These are phyloP conservation scores for Zoanthus sociatus DNA, from an alignment of 92 coral and sea anemone species.

Conservation along the genomic window DNA sequence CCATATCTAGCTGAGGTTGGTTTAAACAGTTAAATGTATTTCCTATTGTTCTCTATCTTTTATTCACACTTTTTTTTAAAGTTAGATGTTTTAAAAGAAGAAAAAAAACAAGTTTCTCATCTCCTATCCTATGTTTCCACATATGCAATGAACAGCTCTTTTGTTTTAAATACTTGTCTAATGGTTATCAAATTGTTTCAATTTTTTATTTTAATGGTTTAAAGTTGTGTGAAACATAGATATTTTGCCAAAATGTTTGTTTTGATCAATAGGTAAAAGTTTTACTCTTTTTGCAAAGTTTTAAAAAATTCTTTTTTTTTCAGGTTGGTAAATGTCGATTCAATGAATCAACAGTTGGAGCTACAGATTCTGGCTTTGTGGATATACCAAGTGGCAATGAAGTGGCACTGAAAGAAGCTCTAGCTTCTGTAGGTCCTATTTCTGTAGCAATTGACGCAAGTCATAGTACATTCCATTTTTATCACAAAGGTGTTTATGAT, in stretches of 20 bases:
- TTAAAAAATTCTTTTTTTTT: neutral
- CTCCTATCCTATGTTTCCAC: too few species aligned
- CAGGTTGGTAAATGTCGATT: slow-evolving; percentile 81
- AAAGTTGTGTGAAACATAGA: too few species aligned
- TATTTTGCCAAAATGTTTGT: too few species aligned
- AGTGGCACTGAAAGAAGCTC: slow-evolving; percentile 66
- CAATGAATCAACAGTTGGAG: slow-evolving; percentile 79
- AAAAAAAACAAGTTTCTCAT: too few species aligned
- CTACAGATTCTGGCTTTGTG: slow-evolving; percentile 74
- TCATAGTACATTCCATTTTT: slow-evolving; percentile 80
- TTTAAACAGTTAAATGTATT: neutral
- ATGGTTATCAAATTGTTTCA: too few species aligned
- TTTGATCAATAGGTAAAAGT: too few species aligned
- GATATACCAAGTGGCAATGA: slow-evolving; percentile 81
- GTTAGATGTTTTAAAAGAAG: too few species aligned
- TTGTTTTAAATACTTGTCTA: too few species aligned
- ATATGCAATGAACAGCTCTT: too few species aligned
- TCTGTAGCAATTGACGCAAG: slow-evolving; percentile 95
- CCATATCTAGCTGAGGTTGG: slow-evolving; percentile 74
- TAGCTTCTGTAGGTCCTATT: slow-evolving; percentile 85
- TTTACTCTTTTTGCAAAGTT: neutral
- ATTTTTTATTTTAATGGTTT: too few species aligned
- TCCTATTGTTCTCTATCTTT: neutral
- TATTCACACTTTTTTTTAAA: neutral
- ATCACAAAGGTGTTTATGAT: slow-evolving; percentile 79